Percentiles rank a stretch among this genome's conserved stretches.
phyloP scores from a whole-genome alignment of 2,113 vertebrate species.

The Sturnira hondurensis region DNA sequence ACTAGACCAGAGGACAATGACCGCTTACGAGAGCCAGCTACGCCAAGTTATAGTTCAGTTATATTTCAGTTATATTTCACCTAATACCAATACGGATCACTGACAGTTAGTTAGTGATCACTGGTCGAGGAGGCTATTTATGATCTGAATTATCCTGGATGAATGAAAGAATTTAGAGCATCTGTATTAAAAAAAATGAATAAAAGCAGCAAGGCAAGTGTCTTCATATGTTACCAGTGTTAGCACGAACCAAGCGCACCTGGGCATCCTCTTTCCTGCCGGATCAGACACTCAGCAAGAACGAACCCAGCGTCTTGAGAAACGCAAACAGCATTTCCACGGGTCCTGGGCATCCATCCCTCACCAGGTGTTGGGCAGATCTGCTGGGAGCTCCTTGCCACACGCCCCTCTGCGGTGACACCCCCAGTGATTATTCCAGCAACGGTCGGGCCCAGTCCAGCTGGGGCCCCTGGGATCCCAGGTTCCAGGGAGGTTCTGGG shows the following conservation, averaged over 20 bases:
- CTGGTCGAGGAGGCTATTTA: background rate
- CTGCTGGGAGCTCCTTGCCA: background rate
- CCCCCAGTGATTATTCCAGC: background rate
- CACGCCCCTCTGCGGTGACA: background rate
- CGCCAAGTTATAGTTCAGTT: background rate
- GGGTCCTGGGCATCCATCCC: background rate
- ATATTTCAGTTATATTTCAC: no score
- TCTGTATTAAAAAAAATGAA: background rate
- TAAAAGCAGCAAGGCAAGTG: background rate
- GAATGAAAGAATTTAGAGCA: background rate
- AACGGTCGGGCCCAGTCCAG: background rate
- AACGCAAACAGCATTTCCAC: background rate
- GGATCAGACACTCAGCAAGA: no score
- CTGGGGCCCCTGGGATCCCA: background rate
- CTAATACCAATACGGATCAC: background rate
- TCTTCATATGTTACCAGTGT: background rate
- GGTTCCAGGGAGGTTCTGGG: background rate
- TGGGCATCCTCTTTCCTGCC: background rate
- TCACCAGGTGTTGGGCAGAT: background rate
- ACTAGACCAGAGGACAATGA: background rate
- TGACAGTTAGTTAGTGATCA: background rate
- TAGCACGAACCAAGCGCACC: background rate
- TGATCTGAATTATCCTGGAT: background rate
- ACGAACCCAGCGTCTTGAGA: background rate
- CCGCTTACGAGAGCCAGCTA: background rate